Evolutionary conservation across 2,888 invertebrate genomes (phyloP).

Genomic region (Sphaerophoria taeniata): DNA sequence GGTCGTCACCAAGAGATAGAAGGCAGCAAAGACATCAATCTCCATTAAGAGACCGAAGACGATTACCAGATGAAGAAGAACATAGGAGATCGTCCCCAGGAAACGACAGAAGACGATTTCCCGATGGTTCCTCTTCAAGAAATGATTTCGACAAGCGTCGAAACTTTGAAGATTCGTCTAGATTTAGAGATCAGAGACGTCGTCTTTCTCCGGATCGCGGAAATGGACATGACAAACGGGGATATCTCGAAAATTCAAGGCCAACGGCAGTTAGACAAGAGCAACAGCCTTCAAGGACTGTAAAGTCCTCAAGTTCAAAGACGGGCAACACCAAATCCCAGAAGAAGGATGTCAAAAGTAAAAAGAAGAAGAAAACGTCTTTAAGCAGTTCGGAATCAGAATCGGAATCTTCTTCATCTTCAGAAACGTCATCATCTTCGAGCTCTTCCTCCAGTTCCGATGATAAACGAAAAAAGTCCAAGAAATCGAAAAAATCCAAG

Average conservation of each 20-base stretch:
- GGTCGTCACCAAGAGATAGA: not conserved
- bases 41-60: not conserved
- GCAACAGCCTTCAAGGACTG: not conserved
- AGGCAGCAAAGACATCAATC: not conserved
- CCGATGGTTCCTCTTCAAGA: not conserved
- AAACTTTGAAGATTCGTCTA: not conserved
- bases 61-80: constrained; percentile 4
- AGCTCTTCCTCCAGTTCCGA: constrained; percentile 75
- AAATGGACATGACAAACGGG: not conserved
- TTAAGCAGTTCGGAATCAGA: constrained; percentile 59
- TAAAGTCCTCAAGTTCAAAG: not conserved
- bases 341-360: constrained; percentile 46
- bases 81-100: constrained; percentile 6
- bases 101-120: not conserved
- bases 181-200: not conserved
- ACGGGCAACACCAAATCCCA: constrained; percentile 21
- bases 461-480: constrained; percentile 73
- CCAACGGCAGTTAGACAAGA: constrained; percentile 6
- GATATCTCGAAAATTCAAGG: not conserved
- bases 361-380: constrained; percentile 71
- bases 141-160: not conserved
- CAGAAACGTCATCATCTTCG: constrained; percentile 67
- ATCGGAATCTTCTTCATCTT: constrained; percentile 43
- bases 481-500: constrained; percentile 75
- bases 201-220: not conserved